These are phyloP conservation scores for Albula glossodonta DNA, from an alignment of 2,113 vertebrate genomes.

Conservation along the genomic window DNA sequence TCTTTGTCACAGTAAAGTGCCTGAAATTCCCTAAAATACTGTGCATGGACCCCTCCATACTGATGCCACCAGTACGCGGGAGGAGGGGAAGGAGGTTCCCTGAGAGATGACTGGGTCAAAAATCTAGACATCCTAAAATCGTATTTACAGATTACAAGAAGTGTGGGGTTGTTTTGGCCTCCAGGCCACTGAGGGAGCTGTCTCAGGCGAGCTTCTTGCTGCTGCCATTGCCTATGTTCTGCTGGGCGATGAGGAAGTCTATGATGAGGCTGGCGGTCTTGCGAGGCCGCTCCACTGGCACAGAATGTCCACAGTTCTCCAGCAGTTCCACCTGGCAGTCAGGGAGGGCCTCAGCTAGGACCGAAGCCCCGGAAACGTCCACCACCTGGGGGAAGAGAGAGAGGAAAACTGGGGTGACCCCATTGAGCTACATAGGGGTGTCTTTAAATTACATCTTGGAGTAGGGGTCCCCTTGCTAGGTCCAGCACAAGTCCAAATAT, in stretches of 20 bases:
- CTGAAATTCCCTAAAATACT: neutral
- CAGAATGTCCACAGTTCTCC: slow-evolving; percentile 89
- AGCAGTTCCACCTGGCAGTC: slow-evolving; percentile 81
- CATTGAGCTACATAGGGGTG: too few relatives aligned
- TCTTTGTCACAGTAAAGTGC: neutral
- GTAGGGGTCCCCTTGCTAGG: too few relatives aligned
- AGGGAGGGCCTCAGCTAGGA: slow-evolving; percentile 70
- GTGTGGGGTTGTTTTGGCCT: neutral
- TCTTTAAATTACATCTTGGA: too few relatives aligned
- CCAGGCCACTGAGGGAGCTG: neutral
- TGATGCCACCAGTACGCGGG: neutral
- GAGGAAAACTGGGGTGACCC: neutral
- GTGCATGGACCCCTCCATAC: neutral
- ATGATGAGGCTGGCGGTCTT: slow-evolving; percentile 83
- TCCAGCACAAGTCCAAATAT: too few relatives aligned
- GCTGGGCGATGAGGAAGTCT: slow-evolving; percentile 76
- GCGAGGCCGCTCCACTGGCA: slow-evolving; percentile 86
- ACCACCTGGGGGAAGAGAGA: slow-evolving; percentile 71
- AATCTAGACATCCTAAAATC: neutral
- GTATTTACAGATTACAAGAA: slow-evolving; percentile 28
- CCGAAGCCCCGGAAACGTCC: slow-evolving; percentile 81
- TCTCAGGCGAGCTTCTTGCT: slow-evolving; percentile 76
- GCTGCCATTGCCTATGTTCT: slow-evolving; percentile 58
- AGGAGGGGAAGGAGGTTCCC: neutral
- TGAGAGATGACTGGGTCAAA: slow-evolving; percentile 23